Evolutionary conservation across 2,888 invertebrate genomes (phyloP), one percentile per base, ranked within the genome.

Genomic region (Eristalinus aeneus): DNA sequence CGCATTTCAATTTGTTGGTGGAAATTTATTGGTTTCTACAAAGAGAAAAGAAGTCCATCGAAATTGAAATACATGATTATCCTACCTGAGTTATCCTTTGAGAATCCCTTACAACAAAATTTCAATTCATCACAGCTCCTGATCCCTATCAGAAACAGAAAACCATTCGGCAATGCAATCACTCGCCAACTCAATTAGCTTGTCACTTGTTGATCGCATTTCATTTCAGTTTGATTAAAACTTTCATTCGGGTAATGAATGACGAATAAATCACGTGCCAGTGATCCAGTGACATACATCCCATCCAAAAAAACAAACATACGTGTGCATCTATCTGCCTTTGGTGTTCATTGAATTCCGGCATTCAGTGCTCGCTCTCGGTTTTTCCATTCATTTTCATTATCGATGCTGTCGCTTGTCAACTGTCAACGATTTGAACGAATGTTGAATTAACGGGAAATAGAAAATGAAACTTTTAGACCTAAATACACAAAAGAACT

Each of bases 361-460:
- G 46, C 46, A 16, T 46, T 8, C 46, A 46, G 16, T 11, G 46
- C 36, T 61, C 16, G 31, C 8, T 11, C 58, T 11, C 58, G 61
- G 46, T 16, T n/a, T 72, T 32, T 31, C 16, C 46, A 16, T 46
- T 46, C 8, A 16, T 63, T 46, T 65, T 31, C 58, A 6, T 61
- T 61, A 27, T 27, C 31, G 61, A 32, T 10, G 12, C 16, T n/a
- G n/a, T n/a, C n/a, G 61, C 16, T 31, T 23, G 31, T 16, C 16
- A 61, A 32, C 16, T 61, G 61, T 64, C 60, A 67, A 67, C 78
- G 60, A 79, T 79, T 53, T 60, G 46, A 79, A 67, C 63, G 36
- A 69, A 67, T 73, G 73, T 31, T 32, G 61, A 79, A 73, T 79
- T 79, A 79, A 79, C 79, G 67, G 73, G 73, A 79, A 63, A 79